Evolutionary conservation across 2,888 invertebrate genomes (phyloP), one percentile per base, ranked within the genome.

Genomic region (Cetonia aurata): DNA sequence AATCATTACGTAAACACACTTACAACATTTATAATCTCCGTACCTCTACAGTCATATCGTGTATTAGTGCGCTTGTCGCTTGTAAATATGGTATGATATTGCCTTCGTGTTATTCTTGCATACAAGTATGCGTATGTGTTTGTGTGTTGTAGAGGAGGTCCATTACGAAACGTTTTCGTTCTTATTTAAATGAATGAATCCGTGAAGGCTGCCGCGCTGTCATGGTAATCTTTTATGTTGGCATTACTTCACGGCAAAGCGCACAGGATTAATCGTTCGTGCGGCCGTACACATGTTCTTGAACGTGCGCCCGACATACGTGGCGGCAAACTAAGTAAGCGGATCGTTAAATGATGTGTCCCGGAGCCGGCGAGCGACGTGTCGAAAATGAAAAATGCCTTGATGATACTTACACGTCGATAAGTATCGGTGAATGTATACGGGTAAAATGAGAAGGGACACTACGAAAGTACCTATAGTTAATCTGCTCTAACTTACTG

Each of bases 161-260:
- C 10, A 25, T 60, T 37, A 62, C 50, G 50, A 65, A 65, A 65
- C 33, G 9, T 17, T 15, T 50, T 50, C 50, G 62, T 65, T 65
- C 62, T 52, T 65, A 65, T 65, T 65, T 65, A 65, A 65, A 65
- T 65, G 62, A 65, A 65, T 65, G 62, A 65, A 65, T 50, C 50
- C 50, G 19, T 37, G 62, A 65, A 65, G 62, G 62, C 37, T 62
- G 33, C 37, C 37, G 37, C 37, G 48, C 50, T 15, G 50, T 65
- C 50, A 65, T 15, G 52, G 62, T 41, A 65, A 65, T 65, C 62
- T 46, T 65, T 65, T 65, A 37, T 37, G 50, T 65, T 41, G 62
- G 62, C 42, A 41, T 65, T 50, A 19, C 50, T 37, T 15, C 50
- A 65, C 50, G 37, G n/a, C 17, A 12, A 33, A 50, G 41, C 50